Conservation (phyloP, 2,113 vertebrate genomes). For the Rhombomys opimus region DNA sequence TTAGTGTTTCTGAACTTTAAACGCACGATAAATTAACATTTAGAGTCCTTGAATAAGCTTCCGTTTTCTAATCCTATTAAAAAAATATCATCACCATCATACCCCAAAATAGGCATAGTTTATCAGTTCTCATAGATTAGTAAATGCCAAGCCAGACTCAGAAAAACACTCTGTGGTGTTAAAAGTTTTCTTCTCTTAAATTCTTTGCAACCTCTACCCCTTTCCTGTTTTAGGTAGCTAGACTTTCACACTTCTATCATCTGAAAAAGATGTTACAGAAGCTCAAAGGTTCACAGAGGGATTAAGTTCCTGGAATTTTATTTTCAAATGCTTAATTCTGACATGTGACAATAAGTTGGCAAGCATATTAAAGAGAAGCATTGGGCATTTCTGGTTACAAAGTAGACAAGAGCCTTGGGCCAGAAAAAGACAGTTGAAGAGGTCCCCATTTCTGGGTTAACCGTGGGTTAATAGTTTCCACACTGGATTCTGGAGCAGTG, state of each 20-base stretch:
- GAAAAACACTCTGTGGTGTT: not conserved
- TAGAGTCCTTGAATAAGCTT: conserved; percentile 28
- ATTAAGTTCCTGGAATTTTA: conserved; percentile 16
- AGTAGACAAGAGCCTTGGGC: not conserved
- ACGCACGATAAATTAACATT: conserved; percentile 48
- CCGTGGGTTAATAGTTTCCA: not conserved
- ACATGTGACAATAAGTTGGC: not conserved
- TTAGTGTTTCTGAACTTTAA: conserved; percentile 46
- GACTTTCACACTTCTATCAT: not conserved
- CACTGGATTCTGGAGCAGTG: not conserved
- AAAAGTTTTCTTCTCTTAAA: not conserved
- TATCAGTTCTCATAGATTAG: conserved; percentile 5
- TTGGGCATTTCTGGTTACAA: not conserved
- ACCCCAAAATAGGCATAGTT: not conserved
- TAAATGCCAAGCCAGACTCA: not conserved
- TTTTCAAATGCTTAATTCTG: not conserved
- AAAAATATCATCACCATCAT: not conserved
- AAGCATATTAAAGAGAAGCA: not conserved
- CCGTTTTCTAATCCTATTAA: conserved; percentile 19
- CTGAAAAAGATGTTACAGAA: not conserved
- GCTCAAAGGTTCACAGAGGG: not conserved
- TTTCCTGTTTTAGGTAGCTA: not conserved
- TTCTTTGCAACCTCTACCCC: not conserved
- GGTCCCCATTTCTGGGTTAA: not conserved
- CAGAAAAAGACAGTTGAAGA: not conserved